Percentiles rank a stretch among this genome's conserved stretches.
These are phyloP conservation scores for Halcyon chelicuti DNA, from an alignment of 2,797 vertebrate genomes.

Conservation along the genomic window DNA sequence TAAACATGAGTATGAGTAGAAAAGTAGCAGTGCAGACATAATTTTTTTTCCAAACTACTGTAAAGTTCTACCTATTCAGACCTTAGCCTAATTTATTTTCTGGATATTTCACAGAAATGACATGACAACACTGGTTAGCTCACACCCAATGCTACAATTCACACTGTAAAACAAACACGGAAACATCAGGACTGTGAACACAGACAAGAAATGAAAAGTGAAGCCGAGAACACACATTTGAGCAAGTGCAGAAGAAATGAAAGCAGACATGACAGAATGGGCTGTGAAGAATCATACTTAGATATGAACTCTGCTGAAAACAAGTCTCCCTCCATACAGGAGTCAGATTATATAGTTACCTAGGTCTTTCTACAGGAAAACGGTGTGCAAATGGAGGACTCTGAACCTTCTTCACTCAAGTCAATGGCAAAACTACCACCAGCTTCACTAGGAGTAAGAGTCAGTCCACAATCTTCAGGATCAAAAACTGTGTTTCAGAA, in stretches of 20 bases:
- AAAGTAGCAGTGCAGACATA: not conserved
- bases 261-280: not conserved
- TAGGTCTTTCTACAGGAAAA: not conserved
- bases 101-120: not conserved
- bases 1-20: not conserved
- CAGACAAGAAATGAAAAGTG: conserved; percentile 12
- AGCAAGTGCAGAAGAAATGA: not conserved
- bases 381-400: not conserved
- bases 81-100: not conserved
- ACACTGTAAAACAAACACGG: not conserved
- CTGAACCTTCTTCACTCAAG: not conserved
- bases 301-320: not conserved
- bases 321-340: not conserved
- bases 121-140: not conserved
- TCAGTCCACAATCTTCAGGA: not conserved
- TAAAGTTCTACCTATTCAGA: not conserved
- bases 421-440: not conserved
- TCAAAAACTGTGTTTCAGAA: not conserved
- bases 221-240: not conserved
- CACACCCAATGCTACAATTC: not conserved
- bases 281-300: not conserved
- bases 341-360: not conserved
- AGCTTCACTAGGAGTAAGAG: not conserved
- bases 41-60: not conserved
- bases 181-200: not conserved